Conservation (phyloP, 2,888 invertebrate genomes). For the Therioaphis trifolii region DNA sequence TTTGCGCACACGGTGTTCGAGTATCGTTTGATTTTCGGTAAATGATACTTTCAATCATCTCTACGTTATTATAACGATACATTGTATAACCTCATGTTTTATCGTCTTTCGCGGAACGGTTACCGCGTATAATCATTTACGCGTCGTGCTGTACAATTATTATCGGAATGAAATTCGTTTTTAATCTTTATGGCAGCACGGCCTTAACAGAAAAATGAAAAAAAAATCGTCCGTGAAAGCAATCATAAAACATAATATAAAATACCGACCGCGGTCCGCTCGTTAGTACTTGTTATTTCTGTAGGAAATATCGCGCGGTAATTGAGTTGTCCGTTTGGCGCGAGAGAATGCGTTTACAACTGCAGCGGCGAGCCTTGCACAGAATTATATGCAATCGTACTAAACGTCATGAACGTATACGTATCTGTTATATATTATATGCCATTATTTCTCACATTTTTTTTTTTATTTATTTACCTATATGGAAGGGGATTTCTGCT, state of each 20-base stretch:
- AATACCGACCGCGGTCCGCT: too few relatives aligned
- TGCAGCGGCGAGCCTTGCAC: not conserved
- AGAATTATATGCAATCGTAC: not conserved
- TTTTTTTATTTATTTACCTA: too few relatives aligned
- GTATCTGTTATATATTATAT: too few relatives aligned
- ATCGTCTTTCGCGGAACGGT: not conserved
- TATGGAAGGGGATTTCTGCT: too few relatives aligned
- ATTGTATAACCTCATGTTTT: not conserved
- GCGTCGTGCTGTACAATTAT: not conserved
- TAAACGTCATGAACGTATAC: not conserved
- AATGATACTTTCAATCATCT: too few relatives aligned
- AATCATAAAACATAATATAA: too few relatives aligned
- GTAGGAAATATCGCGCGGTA: not conserved
- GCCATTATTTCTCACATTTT: too few relatives aligned
- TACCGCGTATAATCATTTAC: not conserved
- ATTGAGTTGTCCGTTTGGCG: conserved; percentile 3
- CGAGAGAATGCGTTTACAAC: not conserved
- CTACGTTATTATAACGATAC: too few relatives aligned
- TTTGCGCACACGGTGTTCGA: too few relatives aligned
- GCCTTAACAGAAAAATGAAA: not conserved
- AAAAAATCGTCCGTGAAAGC: too few relatives aligned
- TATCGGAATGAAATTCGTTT: not conserved
- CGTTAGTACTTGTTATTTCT: not conserved
- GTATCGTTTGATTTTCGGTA: too few relatives aligned
- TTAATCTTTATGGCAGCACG: not conserved